These are phyloP conservation scores for Picus viridis DNA, from an alignment of 2,797 vertebrate genomes.

Conservation along the genomic window DNA sequence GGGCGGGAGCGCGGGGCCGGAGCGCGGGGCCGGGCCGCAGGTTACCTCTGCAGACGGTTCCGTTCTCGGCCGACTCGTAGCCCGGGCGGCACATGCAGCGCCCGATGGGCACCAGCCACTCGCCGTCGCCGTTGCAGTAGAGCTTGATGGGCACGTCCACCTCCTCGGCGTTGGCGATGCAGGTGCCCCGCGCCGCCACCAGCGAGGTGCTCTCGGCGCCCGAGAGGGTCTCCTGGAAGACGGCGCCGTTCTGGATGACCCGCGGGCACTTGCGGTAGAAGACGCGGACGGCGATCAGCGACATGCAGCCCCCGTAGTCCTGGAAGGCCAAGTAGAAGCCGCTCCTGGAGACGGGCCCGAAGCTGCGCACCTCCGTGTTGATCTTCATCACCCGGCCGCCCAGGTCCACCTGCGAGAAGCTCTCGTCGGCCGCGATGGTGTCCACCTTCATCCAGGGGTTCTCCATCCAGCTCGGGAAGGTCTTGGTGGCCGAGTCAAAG, in stretches of 20 bases:
- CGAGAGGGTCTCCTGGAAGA: constrained; percentile 92
- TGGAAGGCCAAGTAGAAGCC: constrained; percentile 98
- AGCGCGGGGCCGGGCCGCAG: no score
- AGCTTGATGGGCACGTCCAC: constrained; percentile 97
- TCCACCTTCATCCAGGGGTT: constrained; percentile 98
- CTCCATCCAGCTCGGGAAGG: constrained; percentile 94
- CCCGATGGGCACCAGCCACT: constrained; percentile 97
- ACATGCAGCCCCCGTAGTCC: constrained; percentile 98
- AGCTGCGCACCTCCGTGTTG: constrained; percentile 94
- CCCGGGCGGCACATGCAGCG: constrained; percentile 94
- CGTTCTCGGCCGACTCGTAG: constrained; percentile 88
- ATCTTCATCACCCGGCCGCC: constrained; percentile 97
- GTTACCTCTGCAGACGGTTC: constrained; percentile 91
- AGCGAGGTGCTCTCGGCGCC: constrained; percentile 95
- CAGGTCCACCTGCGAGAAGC: constrained; percentile 96
- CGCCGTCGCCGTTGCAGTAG: constrained; percentile 95
- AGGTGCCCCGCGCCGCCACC: constrained; percentile 91
- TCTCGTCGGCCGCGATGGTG: constrained; percentile 95
- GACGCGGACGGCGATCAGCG: constrained; percentile 91
- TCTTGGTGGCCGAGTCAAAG: constrained; percentile 86
- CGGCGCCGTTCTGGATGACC: constrained; percentile 88
- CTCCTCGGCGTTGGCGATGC: constrained; percentile 92
- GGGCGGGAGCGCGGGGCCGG: no score
- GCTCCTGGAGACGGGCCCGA: constrained; percentile 90
- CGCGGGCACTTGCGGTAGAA: constrained; percentile 94